Base-by-base conservation (phyloP, 1,140 invertebrate species). In the Samia ricini region DNA sequence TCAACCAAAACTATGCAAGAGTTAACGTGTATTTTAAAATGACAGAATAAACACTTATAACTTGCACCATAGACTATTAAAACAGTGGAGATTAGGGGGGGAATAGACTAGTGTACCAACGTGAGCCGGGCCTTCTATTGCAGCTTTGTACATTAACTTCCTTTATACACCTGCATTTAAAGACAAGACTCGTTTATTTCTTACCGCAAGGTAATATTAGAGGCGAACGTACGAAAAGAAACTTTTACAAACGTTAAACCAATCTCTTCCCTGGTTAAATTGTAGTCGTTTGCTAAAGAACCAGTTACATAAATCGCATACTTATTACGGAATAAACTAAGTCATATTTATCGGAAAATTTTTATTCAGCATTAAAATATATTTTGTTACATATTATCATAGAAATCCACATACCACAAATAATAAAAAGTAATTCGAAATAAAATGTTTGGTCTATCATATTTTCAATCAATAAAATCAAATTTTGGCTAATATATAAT, bases 61-160 rank as follows among this genome's bases (percentile, higher is more conserved):
- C 68, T 71, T 71, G 54, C 42, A 73, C 75, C 72, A 76, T 56
- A 59, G 60, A 26, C 69, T 50, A 61, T 60, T 71, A 59, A 68
- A 71, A 72, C 67, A 71, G 72, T 64, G 69, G 76, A 83, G 83
- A 83, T 83, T 83, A 86, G 81, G 71, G 69, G n/a, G 33, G 70
- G 68, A 75, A 77, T 73, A 81, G 74, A 82, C 74, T 79, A 77
- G 74, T 79, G 79, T 67, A 82, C 72, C 77, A 77, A 81, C 77
- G 77, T 77, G 77, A 82, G 81, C 74, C 79, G 64, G 71, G 79
- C 76, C 80, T 76, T 78, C 71, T 72, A 80, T 77, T 76, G 74
- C 77, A 71, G 79, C 79, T 83, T 80, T 87, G 78, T 82, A 83
- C 81, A 86, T 87, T 87, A 87, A 87, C 84, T 87, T 85, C 78